phyloP scores from a whole-genome alignment of 2,888 invertebrate genomes.

The Rhamphomyia laevipes region DNA sequence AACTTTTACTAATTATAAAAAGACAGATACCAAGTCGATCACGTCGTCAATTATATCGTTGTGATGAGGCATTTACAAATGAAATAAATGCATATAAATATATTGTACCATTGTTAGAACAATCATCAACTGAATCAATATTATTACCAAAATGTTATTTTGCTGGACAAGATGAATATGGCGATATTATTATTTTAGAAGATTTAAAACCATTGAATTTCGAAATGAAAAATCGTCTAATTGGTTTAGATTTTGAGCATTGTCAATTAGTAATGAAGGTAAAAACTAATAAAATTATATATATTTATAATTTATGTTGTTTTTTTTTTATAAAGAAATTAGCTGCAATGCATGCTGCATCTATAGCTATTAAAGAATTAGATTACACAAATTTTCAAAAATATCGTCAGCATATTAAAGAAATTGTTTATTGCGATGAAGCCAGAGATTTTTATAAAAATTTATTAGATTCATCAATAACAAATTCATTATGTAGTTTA shows the following conservation, averaged over 20 bases:
- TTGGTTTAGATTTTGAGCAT: conserved; percentile 26
- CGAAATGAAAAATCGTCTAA: conserved; percentile 28
- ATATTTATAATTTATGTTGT: neutral
- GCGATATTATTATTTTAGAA: conserved; percentile 29
- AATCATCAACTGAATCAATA: conserved; percentile 15
- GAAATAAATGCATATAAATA: conserved; percentile 31
- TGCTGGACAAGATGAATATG: conserved; percentile 25
- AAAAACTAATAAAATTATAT: neutral
- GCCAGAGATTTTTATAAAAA: conserved; percentile 28
- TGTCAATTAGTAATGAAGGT: conserved; percentile 33
- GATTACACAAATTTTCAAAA: conserved; percentile 19
- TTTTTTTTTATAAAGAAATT: conserved; percentile 24
- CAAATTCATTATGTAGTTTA: conserved; percentile 29
- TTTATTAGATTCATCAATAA: conserved; percentile 26
- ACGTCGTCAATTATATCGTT: conserved; percentile 31
- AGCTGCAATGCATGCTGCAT: conserved; percentile 32
- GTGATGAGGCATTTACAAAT: conserved; percentile 32
- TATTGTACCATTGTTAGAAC: conserved; percentile 27
- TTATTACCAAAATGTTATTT: conserved; percentile 28
- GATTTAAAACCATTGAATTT: conserved; percentile 26
- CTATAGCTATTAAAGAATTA: conserved; percentile 27
- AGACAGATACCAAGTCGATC: conserved; percentile 30
- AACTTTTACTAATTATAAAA: conserved; percentile 28
- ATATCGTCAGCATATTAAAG: conserved; percentile 22
- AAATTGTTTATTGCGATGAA: conserved; percentile 31